Evolutionary conservation across 2,113 vertebrate genomes (phyloP).

Genomic region (Bubo scandiacus): DNA sequence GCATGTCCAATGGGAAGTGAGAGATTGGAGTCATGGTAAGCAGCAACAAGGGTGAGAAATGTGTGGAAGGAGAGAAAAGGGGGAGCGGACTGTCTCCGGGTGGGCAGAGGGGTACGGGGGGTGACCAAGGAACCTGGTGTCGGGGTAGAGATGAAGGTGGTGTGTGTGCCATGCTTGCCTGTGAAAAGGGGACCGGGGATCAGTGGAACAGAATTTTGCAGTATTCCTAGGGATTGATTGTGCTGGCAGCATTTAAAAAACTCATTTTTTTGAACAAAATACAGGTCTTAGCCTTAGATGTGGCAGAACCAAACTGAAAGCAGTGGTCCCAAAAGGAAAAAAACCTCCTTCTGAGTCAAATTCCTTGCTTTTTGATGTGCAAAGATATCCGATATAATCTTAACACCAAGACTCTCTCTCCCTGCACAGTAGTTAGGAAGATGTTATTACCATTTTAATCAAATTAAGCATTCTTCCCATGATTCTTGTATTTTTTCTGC

Average conservation of each 20-base stretch:
- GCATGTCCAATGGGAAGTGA: background rate
- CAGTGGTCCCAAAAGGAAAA: background rate
- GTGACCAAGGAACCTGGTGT: background rate
- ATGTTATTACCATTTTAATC: background rate
- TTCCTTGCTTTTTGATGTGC: background rate
- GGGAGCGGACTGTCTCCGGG: rapidly evolving
- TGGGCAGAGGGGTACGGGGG: rapidly evolving
- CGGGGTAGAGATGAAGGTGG: rapidly evolving
- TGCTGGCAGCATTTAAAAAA: background rate
- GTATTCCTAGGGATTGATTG: background rate
- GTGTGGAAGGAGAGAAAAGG: background rate
- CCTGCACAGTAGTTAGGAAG: background rate
- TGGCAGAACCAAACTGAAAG: background rate
- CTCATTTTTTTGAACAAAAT: background rate
- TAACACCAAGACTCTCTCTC: background rate
- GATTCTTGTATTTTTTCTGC: background rate
- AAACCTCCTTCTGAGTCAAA: background rate
- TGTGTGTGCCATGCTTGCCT: rapidly evolving
- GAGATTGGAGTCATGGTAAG: background rate
- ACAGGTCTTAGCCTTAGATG: background rate
- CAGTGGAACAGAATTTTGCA: background rate
- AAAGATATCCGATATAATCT: background rate
- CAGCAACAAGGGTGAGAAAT: background rate
- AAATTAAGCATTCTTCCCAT: background rate
- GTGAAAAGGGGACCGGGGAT: rapidly evolving